Conservation (phyloP, 1,140 invertebrate species). For the Zaprionus lachaisei region DNA sequence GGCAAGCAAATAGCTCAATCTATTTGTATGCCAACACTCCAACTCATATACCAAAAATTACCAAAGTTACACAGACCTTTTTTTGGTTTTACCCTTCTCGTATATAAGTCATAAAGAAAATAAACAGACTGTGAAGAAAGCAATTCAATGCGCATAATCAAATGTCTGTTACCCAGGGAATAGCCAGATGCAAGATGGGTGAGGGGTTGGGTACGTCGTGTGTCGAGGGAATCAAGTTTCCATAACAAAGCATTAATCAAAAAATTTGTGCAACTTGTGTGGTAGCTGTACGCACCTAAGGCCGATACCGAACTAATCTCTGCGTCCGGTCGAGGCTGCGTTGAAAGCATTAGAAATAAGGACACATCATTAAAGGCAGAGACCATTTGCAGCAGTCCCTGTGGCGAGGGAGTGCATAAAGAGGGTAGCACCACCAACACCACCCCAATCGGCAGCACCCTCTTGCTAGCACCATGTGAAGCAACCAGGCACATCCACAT, state of each 20-base stretch:
- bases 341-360: constrained; percentile 76
- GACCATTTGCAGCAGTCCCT: constrained; percentile 48
- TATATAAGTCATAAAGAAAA: constrained; percentile 4
- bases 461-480: constrained; percentile 27
- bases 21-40: not conserved
- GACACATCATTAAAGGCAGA: constrained; percentile 74
- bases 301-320: constrained; percentile 52
- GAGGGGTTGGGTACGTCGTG: not conserved
- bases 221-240: constrained; percentile 5
- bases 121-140: constrained; percentile 12
- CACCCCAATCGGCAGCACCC: not conserved
- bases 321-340: constrained; percentile 38
- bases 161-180: constrained; percentile 14
- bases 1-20: not conserved
- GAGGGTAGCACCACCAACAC: not conserved
- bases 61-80: not conserved
- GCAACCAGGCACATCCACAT: constrained; percentile 15
- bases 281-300: constrained; percentile 6
- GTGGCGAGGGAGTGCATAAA: not conserved
- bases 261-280: constrained; percentile 11
- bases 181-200: not conserved
- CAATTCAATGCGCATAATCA: constrained; percentile 12
- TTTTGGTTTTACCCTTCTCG: not conserved
- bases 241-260: constrained; percentile 34
- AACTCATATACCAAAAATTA: not conserved